A percentile compares a stretch with the other conserved stretches of the same genome.
Evolutionary conservation across 2,888 invertebrate genomes (phyloP).

Genomic region (Pharmacophagus antenor): DNA sequence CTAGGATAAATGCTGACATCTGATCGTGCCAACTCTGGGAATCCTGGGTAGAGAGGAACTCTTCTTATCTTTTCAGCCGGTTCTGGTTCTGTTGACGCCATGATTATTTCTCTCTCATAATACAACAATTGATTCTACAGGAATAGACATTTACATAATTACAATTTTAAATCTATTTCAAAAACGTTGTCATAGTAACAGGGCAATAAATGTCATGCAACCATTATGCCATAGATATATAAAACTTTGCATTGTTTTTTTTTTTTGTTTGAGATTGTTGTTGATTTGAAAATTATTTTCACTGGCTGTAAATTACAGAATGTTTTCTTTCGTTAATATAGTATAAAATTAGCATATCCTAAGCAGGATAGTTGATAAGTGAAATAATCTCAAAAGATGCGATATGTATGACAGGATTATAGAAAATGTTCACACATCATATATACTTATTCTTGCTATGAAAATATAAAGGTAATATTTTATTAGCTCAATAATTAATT

Average conservation of each 20-base stretch:
- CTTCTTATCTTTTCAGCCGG: conserved; percentile 44
- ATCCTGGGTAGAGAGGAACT: conserved; percentile 68
- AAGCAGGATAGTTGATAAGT: no score
- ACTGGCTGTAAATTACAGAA: no score
- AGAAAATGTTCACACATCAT: no score
- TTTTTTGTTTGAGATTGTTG: not conserved
- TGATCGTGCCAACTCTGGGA: conserved; percentile 78
- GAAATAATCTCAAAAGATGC: no score
- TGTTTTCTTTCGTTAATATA: no score
- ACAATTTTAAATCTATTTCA: conserved; percentile 3
- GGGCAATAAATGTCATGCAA: no score
- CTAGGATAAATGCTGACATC: conserved; percentile 83
- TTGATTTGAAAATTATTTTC: no score
- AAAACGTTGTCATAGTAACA: conserved; percentile 30
- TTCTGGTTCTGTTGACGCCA: conserved; percentile 23
- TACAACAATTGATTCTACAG: not conserved
- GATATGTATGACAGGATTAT: no score
- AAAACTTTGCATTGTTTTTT: not conserved
- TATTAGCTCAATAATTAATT: no score
- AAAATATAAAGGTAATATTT: no score
- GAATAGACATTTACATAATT: conserved; percentile 1
- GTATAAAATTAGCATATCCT: no score
- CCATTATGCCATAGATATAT: not conserved
- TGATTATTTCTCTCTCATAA: not conserved
- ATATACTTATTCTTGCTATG: no score